Conservation (phyloP, 2,888 invertebrate species). For the Ectropis crepuscularia region DNA sequence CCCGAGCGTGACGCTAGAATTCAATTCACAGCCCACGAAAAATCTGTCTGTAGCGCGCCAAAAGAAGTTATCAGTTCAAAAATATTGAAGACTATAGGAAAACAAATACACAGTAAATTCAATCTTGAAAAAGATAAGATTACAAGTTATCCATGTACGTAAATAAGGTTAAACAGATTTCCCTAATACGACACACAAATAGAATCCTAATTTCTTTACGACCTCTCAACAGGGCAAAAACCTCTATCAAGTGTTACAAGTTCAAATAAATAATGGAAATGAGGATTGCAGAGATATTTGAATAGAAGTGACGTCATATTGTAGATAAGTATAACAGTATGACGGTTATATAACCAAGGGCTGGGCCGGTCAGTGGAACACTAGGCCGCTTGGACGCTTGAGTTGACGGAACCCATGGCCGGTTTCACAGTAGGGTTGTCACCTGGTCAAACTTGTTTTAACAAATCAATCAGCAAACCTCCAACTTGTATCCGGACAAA, state of each 20-base stretch:
- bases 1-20: too few species aligned
- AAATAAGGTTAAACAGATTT: conserved; percentile 8
- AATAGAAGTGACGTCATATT: conserved; percentile 31
- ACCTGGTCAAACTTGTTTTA: background rate
- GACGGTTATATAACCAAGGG: conserved; percentile 62
- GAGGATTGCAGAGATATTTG: conserved; percentile 16
- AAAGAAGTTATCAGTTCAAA: too few species aligned
- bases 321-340: conserved; percentile 43
- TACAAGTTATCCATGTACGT: conserved; percentile 6
- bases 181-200: conserved; percentile 15
- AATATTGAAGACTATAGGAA: too few species aligned
- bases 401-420: conserved; percentile 28
- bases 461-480: background rate
- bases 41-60: too few species aligned
- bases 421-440: conserved; percentile 28
- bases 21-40: too few species aligned
- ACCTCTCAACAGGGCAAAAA: conserved; percentile 17
- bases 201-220: conserved; percentile 6
- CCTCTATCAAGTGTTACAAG: conserved; percentile 26
- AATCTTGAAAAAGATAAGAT: conserved; percentile 3
- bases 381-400: conserved; percentile 34
- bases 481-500: too few species aligned
- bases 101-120: background rate
- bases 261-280: conserved; percentile 17
- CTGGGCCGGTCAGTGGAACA: conserved; percentile 57